phyloP scores from a whole-genome alignment of 2,888 invertebrate genomes.

The Phrixothrix hirtus region DNA sequence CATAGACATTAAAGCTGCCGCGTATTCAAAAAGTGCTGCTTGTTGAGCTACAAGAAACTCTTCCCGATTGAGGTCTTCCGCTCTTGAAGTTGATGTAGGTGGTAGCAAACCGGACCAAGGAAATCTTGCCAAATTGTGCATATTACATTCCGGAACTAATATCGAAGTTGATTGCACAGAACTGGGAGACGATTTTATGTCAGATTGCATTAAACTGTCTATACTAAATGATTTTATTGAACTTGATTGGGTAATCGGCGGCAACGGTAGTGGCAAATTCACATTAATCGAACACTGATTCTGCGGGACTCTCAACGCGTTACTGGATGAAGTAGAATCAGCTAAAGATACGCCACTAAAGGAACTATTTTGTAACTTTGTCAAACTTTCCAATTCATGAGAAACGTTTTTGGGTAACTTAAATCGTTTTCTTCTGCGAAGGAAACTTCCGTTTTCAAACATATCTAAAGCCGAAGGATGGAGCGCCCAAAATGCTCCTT shows the following conservation, averaged over 20 bases:
- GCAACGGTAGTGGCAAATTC: conserved; percentile 28
- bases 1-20: conserved; percentile 41
- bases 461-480: conserved; percentile 75
- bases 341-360: conserved; percentile 34
- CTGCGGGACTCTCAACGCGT: conserved; percentile 33
- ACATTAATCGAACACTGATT: conserved; percentile 30
- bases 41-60: conserved; percentile 42
- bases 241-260: conserved; percentile 45
- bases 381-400: conserved; percentile 65
- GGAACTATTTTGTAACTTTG: conserved; percentile 45
- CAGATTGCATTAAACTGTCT: conserved; percentile 78
- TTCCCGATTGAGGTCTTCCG: conserved; percentile 38
- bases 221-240: conserved; percentile 78
- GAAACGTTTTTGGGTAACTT: conserved; percentile 74
- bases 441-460: conserved; percentile 82
- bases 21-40: conserved; percentile 43
- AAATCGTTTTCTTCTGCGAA: conserved; percentile 76
- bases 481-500: conserved; percentile 78
- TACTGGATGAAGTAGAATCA: conserved; percentile 34
- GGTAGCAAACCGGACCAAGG: conserved; percentile 37
- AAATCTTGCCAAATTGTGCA: conserved; percentile 33
- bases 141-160: conserved; percentile 24
- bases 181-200: conserved; percentile 49
- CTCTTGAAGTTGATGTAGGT: conserved; percentile 21
- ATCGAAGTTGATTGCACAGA: conserved; percentile 16